Conservation (phyloP, 2,113 vertebrate genomes). For the Vanacampus margaritifer region DNA sequence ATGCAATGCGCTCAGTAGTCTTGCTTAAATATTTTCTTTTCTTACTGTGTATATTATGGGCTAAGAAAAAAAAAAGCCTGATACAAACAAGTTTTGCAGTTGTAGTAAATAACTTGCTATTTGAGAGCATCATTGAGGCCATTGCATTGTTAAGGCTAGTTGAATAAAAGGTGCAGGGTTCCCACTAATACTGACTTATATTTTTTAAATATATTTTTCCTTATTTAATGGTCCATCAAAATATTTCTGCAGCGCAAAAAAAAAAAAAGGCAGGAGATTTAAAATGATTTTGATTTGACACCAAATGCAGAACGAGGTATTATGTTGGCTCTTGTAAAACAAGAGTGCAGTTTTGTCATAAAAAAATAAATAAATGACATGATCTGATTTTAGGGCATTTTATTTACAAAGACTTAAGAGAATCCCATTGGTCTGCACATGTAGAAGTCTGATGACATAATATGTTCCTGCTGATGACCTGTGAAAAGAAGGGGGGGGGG, state of each 20-base stretch:
- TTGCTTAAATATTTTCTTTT: too few species aligned
- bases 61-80: too few species aligned
- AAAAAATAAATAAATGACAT: not conserved
- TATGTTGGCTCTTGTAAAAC: not conserved
- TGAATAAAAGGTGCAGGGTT: too few species aligned
- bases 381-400: constrained; percentile 56
- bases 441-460: constrained; percentile 54
- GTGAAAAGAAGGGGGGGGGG: constrained; percentile 38
- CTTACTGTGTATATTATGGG: too few species aligned
- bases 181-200: not conserved
- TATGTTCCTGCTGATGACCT: constrained; percentile 62
- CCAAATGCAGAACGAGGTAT: not conserved
- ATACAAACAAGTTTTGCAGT: too few species aligned
- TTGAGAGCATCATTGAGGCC: too few species aligned
- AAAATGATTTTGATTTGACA: not conserved
- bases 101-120: too few species aligned
- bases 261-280: too few species aligned
- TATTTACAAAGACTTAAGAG: constrained; percentile 75
- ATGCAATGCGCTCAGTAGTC: too few species aligned
- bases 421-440: constrained; percentile 55
- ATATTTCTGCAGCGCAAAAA: too few species aligned
- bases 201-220: not conserved
- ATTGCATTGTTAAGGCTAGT: too few species aligned
- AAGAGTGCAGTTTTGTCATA: not conserved
- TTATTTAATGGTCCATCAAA: too few species aligned